Percentiles rank a stretch among this genome's conserved stretches.
These are phyloP conservation scores for Epiperipatus broadwayi DNA, from an alignment of 2,888 invertebrate genomes.

Conservation along the genomic window DNA sequence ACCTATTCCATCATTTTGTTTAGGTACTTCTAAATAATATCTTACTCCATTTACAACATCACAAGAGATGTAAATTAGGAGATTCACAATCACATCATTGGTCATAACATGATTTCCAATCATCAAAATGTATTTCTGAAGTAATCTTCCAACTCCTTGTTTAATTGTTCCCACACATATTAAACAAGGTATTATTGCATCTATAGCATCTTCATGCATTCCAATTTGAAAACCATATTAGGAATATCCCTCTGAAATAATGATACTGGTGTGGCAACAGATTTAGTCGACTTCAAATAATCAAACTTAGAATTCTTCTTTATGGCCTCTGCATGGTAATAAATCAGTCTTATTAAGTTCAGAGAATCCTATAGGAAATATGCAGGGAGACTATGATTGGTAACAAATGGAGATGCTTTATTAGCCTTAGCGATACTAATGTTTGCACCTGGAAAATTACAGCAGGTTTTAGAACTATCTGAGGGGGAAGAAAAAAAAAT, in stretches of 20 bases:
- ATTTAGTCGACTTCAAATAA: conserved; percentile 44
- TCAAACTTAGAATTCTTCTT: conserved; percentile 51
- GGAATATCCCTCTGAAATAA: conserved; percentile 57
- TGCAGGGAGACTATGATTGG: conserved; percentile 76
- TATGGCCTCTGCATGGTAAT: conserved; percentile 62
- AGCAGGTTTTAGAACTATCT: too few species aligned
- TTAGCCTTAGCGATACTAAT: too few species aligned
- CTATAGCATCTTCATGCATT: conserved; percentile 85
- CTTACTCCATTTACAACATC: conserved; percentile 90
- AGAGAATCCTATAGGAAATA: conserved; percentile 59
- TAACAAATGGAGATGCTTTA: too few species aligned
- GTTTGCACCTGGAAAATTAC: too few species aligned
- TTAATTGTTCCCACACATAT: conserved; percentile 89
- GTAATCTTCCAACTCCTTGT: conserved; percentile 65
- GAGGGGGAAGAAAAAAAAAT: too few species aligned
- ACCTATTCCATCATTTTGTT: conserved; percentile 26
- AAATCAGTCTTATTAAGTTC: conserved; percentile 57
- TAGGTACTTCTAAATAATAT: conserved; percentile 68
- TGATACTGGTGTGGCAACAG: conserved; percentile 48
- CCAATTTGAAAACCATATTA: conserved; percentile 68
- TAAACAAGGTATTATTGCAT: conserved; percentile 86
- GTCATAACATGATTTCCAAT: conserved; percentile 92
- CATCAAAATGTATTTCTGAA: conserved; percentile 87
- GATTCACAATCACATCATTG: conserved; percentile 95
- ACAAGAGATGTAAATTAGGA: conserved; percentile 87